Conservation (phyloP, 64 coral and sea anemone genomes). For the Dendronephthya gigantea region DNA sequence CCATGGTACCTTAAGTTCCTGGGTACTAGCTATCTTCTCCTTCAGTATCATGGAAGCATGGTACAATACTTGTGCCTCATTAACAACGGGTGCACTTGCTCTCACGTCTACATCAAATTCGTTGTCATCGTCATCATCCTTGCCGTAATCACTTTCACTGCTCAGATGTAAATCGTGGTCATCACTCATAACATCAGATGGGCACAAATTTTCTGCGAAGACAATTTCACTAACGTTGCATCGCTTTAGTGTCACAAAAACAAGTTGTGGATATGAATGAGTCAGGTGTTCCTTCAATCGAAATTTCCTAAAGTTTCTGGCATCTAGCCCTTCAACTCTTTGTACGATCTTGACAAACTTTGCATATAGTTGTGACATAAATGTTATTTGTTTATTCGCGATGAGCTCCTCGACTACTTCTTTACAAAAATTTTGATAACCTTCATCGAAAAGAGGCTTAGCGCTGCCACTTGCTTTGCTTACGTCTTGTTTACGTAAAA, state of each 20-base stretch:
- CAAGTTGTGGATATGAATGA: slow-evolving; percentile 1
- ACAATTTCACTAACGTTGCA: slow-evolving; percentile 4
- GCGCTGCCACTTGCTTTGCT: background rate
- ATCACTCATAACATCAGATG: background rate
- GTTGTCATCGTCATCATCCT: background rate
- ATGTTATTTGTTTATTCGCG: background rate
- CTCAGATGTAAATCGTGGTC: background rate
- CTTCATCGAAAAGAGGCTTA: background rate
- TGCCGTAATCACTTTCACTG: background rate
- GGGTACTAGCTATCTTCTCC: background rate
- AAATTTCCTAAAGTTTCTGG: slow-evolving; percentile 11
- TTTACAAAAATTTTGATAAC: background rate
- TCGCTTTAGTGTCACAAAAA: background rate
- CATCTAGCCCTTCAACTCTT: slow-evolving; percentile 8
- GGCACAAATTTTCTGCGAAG: background rate
- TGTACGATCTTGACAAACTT: background rate
- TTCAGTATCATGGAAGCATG: slow-evolving; percentile 7
- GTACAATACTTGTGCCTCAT: background rate
- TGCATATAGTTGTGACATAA: background rate
- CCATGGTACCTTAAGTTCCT: background rate
- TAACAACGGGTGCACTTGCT: background rate
- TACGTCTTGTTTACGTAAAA: background rate
- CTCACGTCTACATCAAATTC: background rate
- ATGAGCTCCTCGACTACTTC: slow-evolving; percentile 10
- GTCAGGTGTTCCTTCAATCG: background rate